A percentile compares a stretch with the other conserved stretches of the same genome.
Evolutionary conservation across 2,888 invertebrate species (phyloP).

Genomic region (Ditula angustiorana): DNA sequence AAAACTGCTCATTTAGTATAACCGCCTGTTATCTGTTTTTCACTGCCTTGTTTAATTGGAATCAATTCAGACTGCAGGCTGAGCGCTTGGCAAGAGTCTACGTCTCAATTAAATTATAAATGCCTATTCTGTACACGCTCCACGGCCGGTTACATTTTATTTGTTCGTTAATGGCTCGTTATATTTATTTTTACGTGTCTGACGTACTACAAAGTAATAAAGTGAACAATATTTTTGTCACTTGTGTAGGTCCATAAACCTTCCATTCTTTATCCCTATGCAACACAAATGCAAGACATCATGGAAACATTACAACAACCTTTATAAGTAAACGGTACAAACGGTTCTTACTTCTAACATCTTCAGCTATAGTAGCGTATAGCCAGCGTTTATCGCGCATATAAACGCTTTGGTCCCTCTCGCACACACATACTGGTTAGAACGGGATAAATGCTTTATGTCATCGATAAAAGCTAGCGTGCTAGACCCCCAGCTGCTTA

Average conservation of each 20-base stretch:
- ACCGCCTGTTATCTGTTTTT: constrained; percentile 31
- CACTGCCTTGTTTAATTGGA: constrained; percentile 34
- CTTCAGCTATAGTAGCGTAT: no score
- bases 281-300: no score
- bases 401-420: no score
- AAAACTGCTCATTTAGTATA: constrained; percentile 17
- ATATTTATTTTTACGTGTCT: constrained; percentile 19
- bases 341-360: no score
- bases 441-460: no score
- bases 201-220: not conserved
- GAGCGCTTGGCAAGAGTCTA: constrained; percentile 36
- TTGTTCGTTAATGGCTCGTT: constrained; percentile 1
- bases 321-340: no score
- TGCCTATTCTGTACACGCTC: constrained; percentile 24
- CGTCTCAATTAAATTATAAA: constrained; percentile 36
- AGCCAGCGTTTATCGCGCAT: no score
- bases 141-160: constrained; percentile 8
- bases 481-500: no score
- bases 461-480: no score
- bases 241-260: not conserved
- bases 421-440: no score
- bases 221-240: not conserved
- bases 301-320: no score
- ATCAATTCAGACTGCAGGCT: constrained; percentile 33
- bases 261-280: no score